Evolutionary conservation across 1,140 invertebrate genomes (phyloP).

Genomic region (Reticulitermes speratus): DNA sequence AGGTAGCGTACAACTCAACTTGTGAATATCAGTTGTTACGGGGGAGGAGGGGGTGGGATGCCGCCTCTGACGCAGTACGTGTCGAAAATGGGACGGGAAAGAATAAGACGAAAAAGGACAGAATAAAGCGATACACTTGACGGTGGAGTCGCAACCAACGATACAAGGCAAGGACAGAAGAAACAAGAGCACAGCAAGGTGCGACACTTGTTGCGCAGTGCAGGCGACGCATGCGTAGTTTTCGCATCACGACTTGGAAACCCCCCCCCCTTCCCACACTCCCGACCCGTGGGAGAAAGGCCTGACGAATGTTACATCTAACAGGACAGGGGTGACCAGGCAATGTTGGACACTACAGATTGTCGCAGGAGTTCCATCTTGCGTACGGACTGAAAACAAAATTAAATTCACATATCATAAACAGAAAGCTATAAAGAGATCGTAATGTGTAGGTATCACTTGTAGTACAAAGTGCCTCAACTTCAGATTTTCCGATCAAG

Average conservation of each 20-base stretch:
- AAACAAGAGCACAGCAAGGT: slow-evolving; percentile 10
- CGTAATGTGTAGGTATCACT: too few species aligned
- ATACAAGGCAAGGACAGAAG: slow-evolving; percentile 6
- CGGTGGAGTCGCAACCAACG: neutral
- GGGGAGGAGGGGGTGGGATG: neutral
- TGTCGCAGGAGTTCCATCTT: too few species aligned
- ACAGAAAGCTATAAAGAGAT: too few species aligned
- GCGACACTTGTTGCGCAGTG: slow-evolving; percentile 10
- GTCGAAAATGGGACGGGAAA: neutral
- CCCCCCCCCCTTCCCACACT: too few species aligned
- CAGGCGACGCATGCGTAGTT: neutral
- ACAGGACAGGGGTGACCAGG: neutral
- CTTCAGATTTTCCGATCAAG: too few species aligned
- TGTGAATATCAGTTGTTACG: neutral
- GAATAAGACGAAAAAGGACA: neutral
- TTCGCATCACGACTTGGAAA: too few species aligned
- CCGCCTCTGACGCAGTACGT: neutral
- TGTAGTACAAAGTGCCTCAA: too few species aligned
- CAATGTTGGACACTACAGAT: too few species aligned
- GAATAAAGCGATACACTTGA: neutral
- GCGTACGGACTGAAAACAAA: too few species aligned
- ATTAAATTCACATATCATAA: too few species aligned
- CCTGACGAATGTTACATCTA: neutral
- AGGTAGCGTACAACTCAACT: neutral
- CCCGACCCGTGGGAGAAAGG: neutral